These are phyloP conservation scores for Candoia aspera DNA, from an alignment of 2,113 vertebrate genomes.

Conservation along the genomic window DNA sequence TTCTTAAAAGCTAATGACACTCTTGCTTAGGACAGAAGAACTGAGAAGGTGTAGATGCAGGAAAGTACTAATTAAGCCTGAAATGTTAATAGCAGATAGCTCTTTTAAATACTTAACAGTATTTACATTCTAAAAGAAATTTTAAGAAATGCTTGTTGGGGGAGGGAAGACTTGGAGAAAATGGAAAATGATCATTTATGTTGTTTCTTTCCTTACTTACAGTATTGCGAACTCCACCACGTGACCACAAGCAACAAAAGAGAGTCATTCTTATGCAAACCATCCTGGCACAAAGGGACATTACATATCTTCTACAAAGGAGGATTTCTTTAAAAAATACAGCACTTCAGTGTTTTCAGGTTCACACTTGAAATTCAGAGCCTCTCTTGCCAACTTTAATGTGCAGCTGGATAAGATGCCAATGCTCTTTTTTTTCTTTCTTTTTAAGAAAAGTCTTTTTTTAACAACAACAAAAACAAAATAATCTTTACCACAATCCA, in stretches of 20 bases:
- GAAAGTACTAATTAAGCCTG: constrained; percentile 69
- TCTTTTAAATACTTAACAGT: constrained; percentile 60
- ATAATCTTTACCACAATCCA: constrained; percentile 58
- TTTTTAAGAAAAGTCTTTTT: background rate
- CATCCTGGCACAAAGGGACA: constrained; percentile 76
- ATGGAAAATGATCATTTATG: constrained; percentile 71
- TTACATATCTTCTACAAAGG: constrained; percentile 81
- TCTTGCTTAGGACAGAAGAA: constrained; percentile 50
- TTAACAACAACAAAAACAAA: background rate
- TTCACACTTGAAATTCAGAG: constrained; percentile 70
- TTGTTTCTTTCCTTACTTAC: constrained; percentile 62
- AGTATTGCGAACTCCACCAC: constrained; percentile 69
- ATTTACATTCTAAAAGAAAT: constrained; percentile 72
- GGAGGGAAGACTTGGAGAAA: constrained; percentile 61
- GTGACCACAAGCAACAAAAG: constrained; percentile 74
- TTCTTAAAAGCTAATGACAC: constrained; percentile 43
- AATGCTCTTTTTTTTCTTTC: constrained; percentile 22
- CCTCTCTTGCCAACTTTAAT: constrained; percentile 67
- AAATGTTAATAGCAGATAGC: constrained; percentile 71
- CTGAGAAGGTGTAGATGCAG: constrained; percentile 54
- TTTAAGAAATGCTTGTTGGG: constrained; percentile 44
- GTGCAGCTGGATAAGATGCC: constrained; percentile 68
- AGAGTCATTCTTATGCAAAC: constrained; percentile 88
- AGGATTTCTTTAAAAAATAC: constrained; percentile 77
- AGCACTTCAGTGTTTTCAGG: constrained; percentile 70